These are phyloP conservation scores for Mythimna lalbum DNA, from an alignment of 2,888 invertebrate genomes.

Conservation along the genomic window DNA sequence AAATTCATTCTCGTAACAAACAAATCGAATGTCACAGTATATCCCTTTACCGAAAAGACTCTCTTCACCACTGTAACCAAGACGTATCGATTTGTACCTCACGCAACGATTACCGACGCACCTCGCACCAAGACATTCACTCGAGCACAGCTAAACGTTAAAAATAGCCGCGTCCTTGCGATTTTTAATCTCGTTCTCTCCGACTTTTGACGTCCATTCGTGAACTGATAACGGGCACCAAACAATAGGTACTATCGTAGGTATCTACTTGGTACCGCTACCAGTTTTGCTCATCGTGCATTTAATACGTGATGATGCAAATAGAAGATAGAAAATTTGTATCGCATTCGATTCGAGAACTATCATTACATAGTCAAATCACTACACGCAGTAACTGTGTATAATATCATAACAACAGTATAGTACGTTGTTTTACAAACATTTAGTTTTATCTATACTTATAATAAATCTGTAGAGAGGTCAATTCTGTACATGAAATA, in stretches of 20 bases:
- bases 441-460: slow-evolving; percentile 15
- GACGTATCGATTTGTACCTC: slow-evolving; percentile 44
- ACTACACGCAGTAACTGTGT: not conserved
- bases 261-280: slow-evolving; percentile 27
- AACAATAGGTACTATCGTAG: slow-evolving; percentile 51
- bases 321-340: no score
- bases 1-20: not conserved
- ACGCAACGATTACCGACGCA: slow-evolving; percentile 46
- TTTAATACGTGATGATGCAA: slow-evolving; percentile 6
- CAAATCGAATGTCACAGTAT: not conserved
- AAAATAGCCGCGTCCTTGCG: slow-evolving; percentile 66
- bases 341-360: not conserved
- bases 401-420: slow-evolving; percentile 17
- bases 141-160: slow-evolving; percentile 60
- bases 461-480: no score
- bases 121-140: slow-evolving; percentile 60
- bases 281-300: slow-evolving; percentile 7
- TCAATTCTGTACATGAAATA: no score
- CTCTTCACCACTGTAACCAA: slow-evolving; percentile 4
- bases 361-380: slow-evolving; percentile 12
- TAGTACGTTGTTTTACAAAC: slow-evolving; percentile 30
- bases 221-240: slow-evolving; percentile 51
- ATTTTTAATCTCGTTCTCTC: slow-evolving; percentile 61
- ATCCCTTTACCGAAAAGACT: not conserved
- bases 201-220: slow-evolving; percentile 46